A percentile compares a stretch with the other conserved stretches of the same genome.
phyloP scores from a whole-genome alignment of 2,888 invertebrate species.

The Drosophila anomalipes region DNA sequence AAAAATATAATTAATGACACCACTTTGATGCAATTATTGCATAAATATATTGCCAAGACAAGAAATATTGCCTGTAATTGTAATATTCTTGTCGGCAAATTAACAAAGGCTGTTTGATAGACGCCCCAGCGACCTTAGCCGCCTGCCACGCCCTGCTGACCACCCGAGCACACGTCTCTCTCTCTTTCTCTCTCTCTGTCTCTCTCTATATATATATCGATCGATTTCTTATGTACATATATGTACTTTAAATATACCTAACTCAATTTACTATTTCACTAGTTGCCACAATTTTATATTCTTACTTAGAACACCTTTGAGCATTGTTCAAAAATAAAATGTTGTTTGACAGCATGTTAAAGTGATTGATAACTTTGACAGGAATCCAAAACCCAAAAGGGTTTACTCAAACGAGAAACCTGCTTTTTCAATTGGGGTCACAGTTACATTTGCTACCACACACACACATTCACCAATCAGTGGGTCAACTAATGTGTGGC shows the following conservation, averaged over 20 bases:
- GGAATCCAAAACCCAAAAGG: neutral
- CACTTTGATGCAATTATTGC: slow-evolving; percentile 78
- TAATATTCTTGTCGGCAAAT: slow-evolving; percentile 64
- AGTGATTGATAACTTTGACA: too few species aligned
- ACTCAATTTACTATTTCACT: neutral
- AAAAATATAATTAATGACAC: slow-evolving; percentile 76
- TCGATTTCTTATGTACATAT: neutral
- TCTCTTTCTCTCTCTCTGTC: neutral
- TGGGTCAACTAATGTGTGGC: slow-evolving; percentile 42
- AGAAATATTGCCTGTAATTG: slow-evolving; percentile 60
- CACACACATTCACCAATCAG: neutral
- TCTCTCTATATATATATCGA: neutral
- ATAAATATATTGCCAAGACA: slow-evolving; percentile 77
- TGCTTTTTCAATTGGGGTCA: neutral
- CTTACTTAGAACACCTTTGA: neutral
- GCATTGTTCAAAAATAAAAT: neutral
- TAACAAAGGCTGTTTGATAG: slow-evolving; percentile 63
- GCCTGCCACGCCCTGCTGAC: slow-evolving; percentile 38
- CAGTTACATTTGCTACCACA: neutral
- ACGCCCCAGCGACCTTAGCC: slow-evolving; percentile 45
- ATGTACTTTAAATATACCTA: neutral
- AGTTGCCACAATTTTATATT: neutral
- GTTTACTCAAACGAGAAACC: neutral
- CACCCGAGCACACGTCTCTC: slow-evolving; percentile 9
- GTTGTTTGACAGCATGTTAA: too few species aligned